Evolutionary conservation across 2,888 invertebrate genomes (phyloP).

Genomic region (Malacosoma neustria): DNA sequence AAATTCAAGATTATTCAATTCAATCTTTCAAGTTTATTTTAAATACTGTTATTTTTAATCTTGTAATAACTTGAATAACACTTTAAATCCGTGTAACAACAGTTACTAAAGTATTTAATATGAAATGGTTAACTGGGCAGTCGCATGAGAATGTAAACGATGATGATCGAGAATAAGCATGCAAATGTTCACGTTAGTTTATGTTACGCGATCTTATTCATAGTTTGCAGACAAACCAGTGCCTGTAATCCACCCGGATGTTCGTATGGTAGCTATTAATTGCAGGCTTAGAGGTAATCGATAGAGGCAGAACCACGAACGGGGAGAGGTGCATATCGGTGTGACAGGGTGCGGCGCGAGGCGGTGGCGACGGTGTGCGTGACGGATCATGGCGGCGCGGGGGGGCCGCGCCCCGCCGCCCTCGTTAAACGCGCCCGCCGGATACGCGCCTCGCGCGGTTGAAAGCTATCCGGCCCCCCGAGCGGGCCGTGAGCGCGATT

Average conservation of each 20-base stretch:
- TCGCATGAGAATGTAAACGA: no score
- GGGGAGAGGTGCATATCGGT: conserved; percentile 6
- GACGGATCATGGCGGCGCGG: conserved; percentile 18
- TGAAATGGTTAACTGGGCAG: no score
- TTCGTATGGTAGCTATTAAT: conserved; percentile 66
- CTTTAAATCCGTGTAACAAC: no score
- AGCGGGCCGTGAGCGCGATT: conserved; percentile 50
- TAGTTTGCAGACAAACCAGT: conserved; percentile 33
- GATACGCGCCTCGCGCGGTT: conserved; percentile 60
- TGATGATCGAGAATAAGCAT: no score
- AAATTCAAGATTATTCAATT: no score
- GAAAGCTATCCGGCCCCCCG: conserved; percentile 65
- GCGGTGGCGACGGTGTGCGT: conserved; percentile 20
- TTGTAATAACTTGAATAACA: no score
- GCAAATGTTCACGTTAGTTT: no score
- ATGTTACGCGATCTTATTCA: conserved; percentile 18
- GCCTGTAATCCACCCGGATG: conserved; percentile 62
- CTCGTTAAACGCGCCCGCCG: conserved; percentile 68
- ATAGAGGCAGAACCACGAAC: conserved; percentile 33
- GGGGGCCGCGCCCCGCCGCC: conserved; percentile 54
- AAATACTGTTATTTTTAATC: no score
- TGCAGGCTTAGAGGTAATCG: conserved; percentile 68
- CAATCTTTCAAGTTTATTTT: no score
- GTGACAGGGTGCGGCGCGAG: conserved; percentile 16
- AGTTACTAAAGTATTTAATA: no score